Percentiles rank a stretch among this genome's conserved stretches.
phyloP scores from a whole-genome alignment of 2,888 invertebrate genomes.

The Neoitamus cyanurus region DNA sequence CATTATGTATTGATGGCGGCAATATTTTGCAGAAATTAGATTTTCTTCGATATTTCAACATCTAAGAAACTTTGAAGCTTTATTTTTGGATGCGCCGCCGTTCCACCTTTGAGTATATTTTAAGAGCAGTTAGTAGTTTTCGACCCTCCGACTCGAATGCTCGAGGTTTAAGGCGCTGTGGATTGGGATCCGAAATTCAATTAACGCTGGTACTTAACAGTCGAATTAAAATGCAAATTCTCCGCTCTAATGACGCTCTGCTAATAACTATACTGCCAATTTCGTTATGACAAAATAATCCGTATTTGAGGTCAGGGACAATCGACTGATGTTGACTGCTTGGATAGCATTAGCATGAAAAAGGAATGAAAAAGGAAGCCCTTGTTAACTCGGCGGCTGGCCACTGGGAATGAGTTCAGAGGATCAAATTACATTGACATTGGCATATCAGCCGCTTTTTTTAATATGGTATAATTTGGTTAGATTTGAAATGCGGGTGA shows the following conservation, averaged over 20 bases:
- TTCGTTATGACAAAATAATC: not conserved
- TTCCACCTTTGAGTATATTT: not conserved
- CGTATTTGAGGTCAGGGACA: not conserved
- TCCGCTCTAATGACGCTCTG: not conserved
- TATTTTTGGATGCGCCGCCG: not conserved
- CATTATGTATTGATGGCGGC: constrained; percentile 55
- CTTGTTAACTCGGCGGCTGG: too few relatives aligned
- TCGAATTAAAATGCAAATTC: not conserved
- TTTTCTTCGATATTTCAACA: constrained; percentile 51
- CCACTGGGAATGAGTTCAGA: too few relatives aligned
- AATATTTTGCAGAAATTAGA: constrained; percentile 51
- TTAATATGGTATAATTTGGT: too few relatives aligned
- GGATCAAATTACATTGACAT: too few relatives aligned
- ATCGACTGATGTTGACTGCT: not conserved
- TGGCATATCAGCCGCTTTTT: too few relatives aligned
- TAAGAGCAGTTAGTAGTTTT: not conserved
- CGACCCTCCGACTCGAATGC: not conserved
- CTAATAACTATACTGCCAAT: not conserved
- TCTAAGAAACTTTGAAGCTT: constrained; percentile 39
- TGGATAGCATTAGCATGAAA: too few relatives aligned
- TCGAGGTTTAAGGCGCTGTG: not conserved
- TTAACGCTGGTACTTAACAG: not conserved
- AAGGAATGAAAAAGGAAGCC: too few relatives aligned
- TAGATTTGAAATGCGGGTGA: too few relatives aligned
- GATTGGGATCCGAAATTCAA: not conserved